Evolutionary conservation across 2,888 invertebrate genomes (phyloP), one percentile per base, ranked within the genome.

Genomic region (Hartigia nigra): DNA sequence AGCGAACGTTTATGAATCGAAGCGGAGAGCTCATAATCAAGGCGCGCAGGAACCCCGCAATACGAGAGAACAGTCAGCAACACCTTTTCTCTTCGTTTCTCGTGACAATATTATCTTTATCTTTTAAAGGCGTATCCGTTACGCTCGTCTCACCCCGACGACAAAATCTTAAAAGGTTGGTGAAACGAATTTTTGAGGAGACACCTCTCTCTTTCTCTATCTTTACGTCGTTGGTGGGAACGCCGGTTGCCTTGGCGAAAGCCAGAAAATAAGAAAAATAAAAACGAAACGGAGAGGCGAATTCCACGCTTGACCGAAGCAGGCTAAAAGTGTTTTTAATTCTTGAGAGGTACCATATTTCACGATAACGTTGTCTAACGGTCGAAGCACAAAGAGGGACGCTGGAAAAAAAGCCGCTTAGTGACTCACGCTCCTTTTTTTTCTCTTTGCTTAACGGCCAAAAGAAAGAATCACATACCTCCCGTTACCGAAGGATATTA

Each of bases 291-390:
- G 9, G 23, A 55, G 55, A 55, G 55, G 55, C 55, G 55, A 55
- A 55, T 55, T 55, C 55, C 55, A 55, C 23, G 55, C 23, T 9
- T 55, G 55, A 55, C 55, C 55, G 55, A 55, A 55, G 23, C 55
- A 55, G 55, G 55, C 55, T 55, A 55, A 55, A 55, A 55, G 55
- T 55, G 55, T 72, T 72, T 34, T 72, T 72, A 36, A 75, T 75
- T 75, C 75, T 75, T 75, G 34, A 75, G 34, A 75, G 75, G 75
- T 75, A 36, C 75, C 75, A 75, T 75, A 75, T 75, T 75, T 75
- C 75, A 75, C 75, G 75, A 75, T 75, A 75, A 75, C 75, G 75
- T 75, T 75, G 75, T 35, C 75, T 34, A 75, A 75, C 37, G 75
- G 75, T 75, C 37, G 75, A 75, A 36, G 31, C 75, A 36, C 72